Percentiles rank a stretch among this genome's conserved stretches.
phyloP scores from a whole-genome alignment of 2,888 invertebrate species.

The Zygaena filipendulae region DNA sequence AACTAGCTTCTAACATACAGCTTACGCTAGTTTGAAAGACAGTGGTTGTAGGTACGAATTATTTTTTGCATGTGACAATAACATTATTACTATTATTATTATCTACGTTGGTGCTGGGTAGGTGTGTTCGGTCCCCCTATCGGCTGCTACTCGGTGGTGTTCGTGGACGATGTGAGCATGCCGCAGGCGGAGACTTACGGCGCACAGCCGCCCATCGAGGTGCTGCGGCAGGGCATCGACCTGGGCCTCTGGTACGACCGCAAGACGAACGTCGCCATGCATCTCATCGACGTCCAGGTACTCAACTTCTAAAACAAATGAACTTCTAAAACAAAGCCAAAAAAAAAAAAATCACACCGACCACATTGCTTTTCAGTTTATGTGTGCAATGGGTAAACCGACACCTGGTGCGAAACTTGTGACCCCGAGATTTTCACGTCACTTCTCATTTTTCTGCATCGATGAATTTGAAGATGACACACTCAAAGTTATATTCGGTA shows the following conservation, averaged over 20 bases:
- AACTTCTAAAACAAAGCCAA: too few relatives aligned
- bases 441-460: slow-evolving; percentile 86
- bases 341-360: too few relatives aligned
- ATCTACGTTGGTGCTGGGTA: too few relatives aligned
- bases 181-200: slow-evolving; percentile 90
- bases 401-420: slow-evolving; percentile 86
- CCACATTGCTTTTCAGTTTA: slow-evolving; percentile 69
- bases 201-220: slow-evolving; percentile 94
- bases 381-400: slow-evolving; percentile 87
- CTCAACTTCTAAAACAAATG: too few relatives aligned
- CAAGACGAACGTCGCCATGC: slow-evolving; percentile 81
- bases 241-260: slow-evolving; percentile 91
- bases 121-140: slow-evolving; percentile 93
- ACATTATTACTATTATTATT: too few relatives aligned
- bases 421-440: slow-evolving; percentile 86
- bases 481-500: slow-evolving; percentile 85
- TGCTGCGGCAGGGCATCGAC: slow-evolving; percentile 91
- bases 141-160: slow-evolving; percentile 88
- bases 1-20: too few relatives aligned
- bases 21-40: too few relatives aligned
- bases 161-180: slow-evolving; percentile 98
- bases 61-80: too few relatives aligned
- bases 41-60: too few relatives aligned
- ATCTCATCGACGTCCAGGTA: slow-evolving; percentile 87
- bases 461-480: slow-evolving; percentile 91